Evolutionary conservation across 2,113 vertebrate genomes (phyloP), one percentile per base, ranked within the genome.

Genomic region (Ramphastos sulfuratus): DNA sequence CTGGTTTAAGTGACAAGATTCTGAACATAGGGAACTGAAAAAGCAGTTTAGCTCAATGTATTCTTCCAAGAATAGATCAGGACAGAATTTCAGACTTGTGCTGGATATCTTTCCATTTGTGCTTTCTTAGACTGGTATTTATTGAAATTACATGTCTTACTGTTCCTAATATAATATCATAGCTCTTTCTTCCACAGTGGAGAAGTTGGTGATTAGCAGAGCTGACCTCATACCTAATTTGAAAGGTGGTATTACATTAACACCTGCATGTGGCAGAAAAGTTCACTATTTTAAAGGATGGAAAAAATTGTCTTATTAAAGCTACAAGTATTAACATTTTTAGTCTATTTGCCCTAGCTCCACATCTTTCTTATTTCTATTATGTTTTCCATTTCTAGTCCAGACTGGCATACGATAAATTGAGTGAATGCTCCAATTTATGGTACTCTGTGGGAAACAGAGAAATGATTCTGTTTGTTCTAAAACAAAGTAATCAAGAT

Each of bases 341-440:
- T 46, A 20, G 48, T 79, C 56, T 94, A 58, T 66, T 94, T 4
- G 6, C 21, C 67, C 33, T 82, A 91, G 58, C 42, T 88, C 69
- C 78, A 83, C n/a, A 16, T 87, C 67, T 92, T 95, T 95, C 82
- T 89, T 94, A 69, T 28, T 96, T 95, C 46, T 94, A 73, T 92
- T 94, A 83, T 54, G 72, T 92, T 93, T 91, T 84, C 82, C 31
- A 73, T 65, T 95, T 78, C 81, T 92, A 82, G 39, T 94, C 96
- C 84, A 93, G 82, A 82, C 30, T 84, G 64, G 24, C 8, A n/a
- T 59, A 90, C 64, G 70, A 95, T 82, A 87, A 94, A 93, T 52
- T 85, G 69, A 30, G 74, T 54, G 89, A 96, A 85, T 3, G n/a
- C 15, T 90, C 64, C 37, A 79, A 90, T 95, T 96, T 76, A 95